Evolutionary conservation across 2,888 invertebrate species (phyloP), one percentile per base, ranked within the genome.

Genomic region (Conomelus anceps): DNA sequence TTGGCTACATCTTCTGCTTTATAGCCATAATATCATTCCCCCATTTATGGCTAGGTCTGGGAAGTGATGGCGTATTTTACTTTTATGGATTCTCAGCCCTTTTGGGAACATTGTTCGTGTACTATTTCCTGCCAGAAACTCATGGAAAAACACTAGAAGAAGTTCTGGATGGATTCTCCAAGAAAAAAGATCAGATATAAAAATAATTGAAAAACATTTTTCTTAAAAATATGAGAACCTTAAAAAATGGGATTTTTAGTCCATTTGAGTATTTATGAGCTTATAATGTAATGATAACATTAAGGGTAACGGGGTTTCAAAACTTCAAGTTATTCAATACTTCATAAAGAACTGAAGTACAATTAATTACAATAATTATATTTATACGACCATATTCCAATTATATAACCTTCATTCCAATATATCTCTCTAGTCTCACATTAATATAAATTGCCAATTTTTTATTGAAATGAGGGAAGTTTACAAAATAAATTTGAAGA

Each of bases 1-100:
- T 93, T 0, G 94, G 93, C 0, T 95, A 95, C 90, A 91, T 94
- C 4, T 95, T 95, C 90, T 94, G 94, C 91, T 95, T 95, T 90
- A 91, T 94, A 0, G 93, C 94, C 1, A 93, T 95, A 0, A 95
- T 95, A 91, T 92, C 93, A 0, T 95, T 94, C 91, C 94, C 94
- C 0, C 92, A 93, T 26, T 93, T 95, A 93, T 91, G 93, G 13
- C 26, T 90, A 0, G 84, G 90, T 0, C 92, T 95, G 91, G 93
- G 93, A 0, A 93, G 93, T 24, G 92, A 93, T 41, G 94, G 94
- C 84, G 93, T 94, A 0, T 95, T 95, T 91, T 93, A 93, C 34
- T 94, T 94, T 91, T 95, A 94, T 91, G 94, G 94, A 0, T 90
- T 91, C 0, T 90, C 94, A 41, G 93, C 94, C 0, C 87, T 94